phyloP scores from a whole-genome alignment of 2,888 invertebrate genomes.

The Temnothorax unifasciatus region DNA sequence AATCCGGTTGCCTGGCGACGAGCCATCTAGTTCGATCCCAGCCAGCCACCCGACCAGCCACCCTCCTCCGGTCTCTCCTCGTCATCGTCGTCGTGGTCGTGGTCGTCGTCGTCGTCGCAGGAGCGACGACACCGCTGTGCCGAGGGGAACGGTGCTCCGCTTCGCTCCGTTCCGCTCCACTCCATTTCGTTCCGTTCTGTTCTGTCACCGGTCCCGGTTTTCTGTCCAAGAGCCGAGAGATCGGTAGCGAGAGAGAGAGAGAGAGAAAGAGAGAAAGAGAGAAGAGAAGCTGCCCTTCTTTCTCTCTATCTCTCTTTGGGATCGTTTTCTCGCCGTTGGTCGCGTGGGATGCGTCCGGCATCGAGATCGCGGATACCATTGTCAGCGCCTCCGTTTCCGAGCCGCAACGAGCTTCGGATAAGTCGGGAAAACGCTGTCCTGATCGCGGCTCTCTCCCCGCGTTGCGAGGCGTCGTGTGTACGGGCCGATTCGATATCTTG shows the following conservation, averaged over 20 bases:
- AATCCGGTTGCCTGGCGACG: slow-evolving; percentile 85
- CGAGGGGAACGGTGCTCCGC: slow-evolving; percentile 57
- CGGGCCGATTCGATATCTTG: slow-evolving; percentile 5
- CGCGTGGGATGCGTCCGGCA: slow-evolving; percentile 57
- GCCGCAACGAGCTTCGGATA: not conserved
- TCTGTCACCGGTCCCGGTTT: not conserved
- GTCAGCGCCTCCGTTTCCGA: slow-evolving; percentile 23
- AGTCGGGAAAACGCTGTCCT: not conserved
- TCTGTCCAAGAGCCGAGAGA: not conserved
- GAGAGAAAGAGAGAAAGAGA: not conserved
- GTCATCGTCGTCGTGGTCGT: slow-evolving; percentile 16
- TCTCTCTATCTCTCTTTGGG: slow-evolving; percentile 4
- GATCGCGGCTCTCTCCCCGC: not conserved
- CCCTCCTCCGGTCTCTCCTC: slow-evolving; percentile 62
- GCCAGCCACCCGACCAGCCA: slow-evolving; percentile 82
- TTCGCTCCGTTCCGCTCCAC: slow-evolving; percentile 27
- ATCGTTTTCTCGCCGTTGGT: slow-evolving; percentile 39
- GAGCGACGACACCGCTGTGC: slow-evolving; percentile 68
- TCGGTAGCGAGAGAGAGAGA: not conserved
- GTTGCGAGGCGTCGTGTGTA: slow-evolving; percentile 10
- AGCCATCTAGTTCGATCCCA: slow-evolving; percentile 86
- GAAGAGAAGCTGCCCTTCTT: not conserved
- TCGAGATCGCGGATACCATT: slow-evolving; percentile 54
- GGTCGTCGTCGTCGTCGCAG: slow-evolving; percentile 61
- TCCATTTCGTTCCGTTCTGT: not conserved